A percentile compares a stretch with the other conserved stretches of the same genome.
These are phyloP conservation scores for Rhea americana DNA, from an alignment of 2,113 vertebrate species.

Conservation along the genomic window DNA sequence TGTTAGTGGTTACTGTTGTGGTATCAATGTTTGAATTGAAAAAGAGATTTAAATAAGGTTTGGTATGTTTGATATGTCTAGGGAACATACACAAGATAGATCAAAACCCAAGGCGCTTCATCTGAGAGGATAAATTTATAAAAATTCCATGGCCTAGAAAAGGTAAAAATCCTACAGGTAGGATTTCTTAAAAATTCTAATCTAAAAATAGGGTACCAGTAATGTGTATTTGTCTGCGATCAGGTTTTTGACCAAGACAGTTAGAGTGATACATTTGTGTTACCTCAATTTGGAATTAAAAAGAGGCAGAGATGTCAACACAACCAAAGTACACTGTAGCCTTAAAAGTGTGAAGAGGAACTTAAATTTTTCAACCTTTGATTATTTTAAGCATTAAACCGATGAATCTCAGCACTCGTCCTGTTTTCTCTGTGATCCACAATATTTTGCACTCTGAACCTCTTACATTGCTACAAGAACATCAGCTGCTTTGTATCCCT, in stretches of 20 bases:
- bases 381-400: neutral
- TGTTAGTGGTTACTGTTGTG: conserved; percentile 37
- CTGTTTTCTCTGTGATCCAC: neutral
- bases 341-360: neutral
- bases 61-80: neutral
- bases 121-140: neutral
- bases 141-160: neutral
- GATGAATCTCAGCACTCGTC: neutral
- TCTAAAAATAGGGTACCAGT: neutral
- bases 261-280: neutral
- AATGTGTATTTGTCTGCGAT: conserved; percentile 5
- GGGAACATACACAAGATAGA: neutral
- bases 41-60: conserved; percentile 39
- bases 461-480: conserved; percentile 5
- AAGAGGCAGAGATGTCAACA: neutral
- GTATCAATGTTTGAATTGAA: conserved; percentile 10
- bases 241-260: neutral
- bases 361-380: neutral
- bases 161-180: neutral
- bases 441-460: neutral
- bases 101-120: neutral
- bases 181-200: neutral
- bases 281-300: neutral
- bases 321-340: neutral
- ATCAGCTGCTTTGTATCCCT: conserved; percentile 9